phyloP scores from a whole-genome alignment of 2,888 invertebrate species.

The Cordylochernes scorpioides region DNA sequence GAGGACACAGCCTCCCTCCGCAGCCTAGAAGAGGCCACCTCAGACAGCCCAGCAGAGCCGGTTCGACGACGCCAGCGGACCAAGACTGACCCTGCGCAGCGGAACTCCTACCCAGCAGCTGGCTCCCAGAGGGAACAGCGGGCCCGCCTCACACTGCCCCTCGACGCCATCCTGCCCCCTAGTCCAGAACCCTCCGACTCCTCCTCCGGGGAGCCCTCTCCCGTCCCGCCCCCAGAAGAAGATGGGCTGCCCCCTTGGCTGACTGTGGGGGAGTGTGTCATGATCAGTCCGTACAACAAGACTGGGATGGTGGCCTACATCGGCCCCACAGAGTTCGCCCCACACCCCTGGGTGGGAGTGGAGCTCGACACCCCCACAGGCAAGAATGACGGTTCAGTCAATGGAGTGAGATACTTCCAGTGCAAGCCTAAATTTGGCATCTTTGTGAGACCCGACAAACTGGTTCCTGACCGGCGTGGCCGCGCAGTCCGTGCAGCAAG shows the following conservation, averaged over 20 bases:
- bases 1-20: slow-evolving; percentile 12
- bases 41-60: no score
- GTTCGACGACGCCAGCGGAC: no score
- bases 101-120: no score
- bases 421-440: slow-evolving; percentile 68
- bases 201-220: no score
- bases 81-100: no score
- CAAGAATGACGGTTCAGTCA: slow-evolving; percentile 66
- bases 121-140: no score
- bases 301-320: slow-evolving; percentile 58
- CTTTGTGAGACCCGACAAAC: slow-evolving; percentile 69
- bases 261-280: slow-evolving; percentile 54
- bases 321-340: slow-evolving; percentile 52
- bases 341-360: slow-evolving; percentile 67
- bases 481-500: slow-evolving; percentile 14
- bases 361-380: slow-evolving; percentile 72
- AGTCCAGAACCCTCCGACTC: no score
- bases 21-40: no score
- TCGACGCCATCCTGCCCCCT: no score
- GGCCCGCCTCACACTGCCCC: no score
- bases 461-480: slow-evolving; percentile 40
- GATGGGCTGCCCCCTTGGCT: slow-evolving; percentile 78
- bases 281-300: slow-evolving; percentile 53
- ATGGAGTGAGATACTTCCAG: slow-evolving; percentile 59
- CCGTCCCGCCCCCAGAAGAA: no score